phyloP scores from a whole-genome alignment of 2,113 vertebrate genomes.

The Paracanthobrama guichenoti region DNA sequence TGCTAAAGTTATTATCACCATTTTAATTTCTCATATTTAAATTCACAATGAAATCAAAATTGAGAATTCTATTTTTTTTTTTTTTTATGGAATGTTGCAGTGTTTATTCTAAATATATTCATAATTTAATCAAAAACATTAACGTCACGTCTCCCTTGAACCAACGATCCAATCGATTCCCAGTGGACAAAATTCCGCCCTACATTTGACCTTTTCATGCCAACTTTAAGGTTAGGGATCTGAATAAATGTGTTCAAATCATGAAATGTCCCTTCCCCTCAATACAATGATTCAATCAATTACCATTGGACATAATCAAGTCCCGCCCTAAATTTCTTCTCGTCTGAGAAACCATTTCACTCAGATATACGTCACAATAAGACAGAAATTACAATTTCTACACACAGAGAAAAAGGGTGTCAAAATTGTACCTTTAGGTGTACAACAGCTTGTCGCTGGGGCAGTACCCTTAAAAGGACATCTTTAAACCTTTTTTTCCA shows the following conservation, averaged over 20 bases:
- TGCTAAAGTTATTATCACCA: neutral
- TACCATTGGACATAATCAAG: neutral
- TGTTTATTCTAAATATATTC: neutral
- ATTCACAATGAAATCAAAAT: neutral
- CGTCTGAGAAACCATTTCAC: neutral
- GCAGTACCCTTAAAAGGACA: too few species aligned
- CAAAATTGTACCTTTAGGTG: too few species aligned
- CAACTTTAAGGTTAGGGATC: neutral
- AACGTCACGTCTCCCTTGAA: neutral
- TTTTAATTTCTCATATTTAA: neutral
- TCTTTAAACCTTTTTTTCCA: too few species aligned
- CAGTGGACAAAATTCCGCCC: neutral
- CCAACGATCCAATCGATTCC: neutral
- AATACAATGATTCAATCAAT: neutral
- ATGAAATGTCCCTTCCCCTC: neutral
- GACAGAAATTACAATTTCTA: too few species aligned
- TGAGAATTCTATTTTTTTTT: neutral
- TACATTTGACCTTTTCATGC: neutral
- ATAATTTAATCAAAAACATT: neutral
- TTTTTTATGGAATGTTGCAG: neutral
- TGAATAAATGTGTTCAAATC: neutral
- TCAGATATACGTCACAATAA: too few species aligned
- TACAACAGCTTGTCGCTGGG: too few species aligned
- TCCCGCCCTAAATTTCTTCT: neutral
- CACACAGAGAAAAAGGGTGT: too few species aligned